Evolutionary conservation across 2,113 vertebrate species (phyloP), one percentile per base, ranked within the genome.

Genomic region (Siphamia tubifer): DNA sequence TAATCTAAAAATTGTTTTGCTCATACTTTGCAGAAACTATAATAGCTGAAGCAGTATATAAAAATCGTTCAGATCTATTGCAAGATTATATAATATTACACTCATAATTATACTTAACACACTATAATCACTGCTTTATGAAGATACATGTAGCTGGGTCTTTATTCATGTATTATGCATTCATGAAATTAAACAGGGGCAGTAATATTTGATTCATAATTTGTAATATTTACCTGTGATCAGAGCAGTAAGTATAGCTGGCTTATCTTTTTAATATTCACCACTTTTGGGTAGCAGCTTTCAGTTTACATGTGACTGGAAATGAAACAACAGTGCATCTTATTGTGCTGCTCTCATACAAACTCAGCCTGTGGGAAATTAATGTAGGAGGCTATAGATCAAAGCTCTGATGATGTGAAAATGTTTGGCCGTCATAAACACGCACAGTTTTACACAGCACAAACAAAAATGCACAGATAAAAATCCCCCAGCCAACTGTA

Each of bases 371-470:
- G 87, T 87, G 86, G 77, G 80, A 85, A 80, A 69, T 43, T 25
- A 21, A 42, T 19, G 87, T 83, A 74, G 81, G 86, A 88, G 88
- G 86, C 42, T 23, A 23, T 23, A 68, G 77, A 85, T 84, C 76
- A 89, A 88, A 81, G 81, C 62, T 70, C 13, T 55, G 88, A 80
- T 65, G 77, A 47, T 52, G 61, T 83, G 43, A 70, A 72, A 82
- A 76, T 74, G 47, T 56, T 87, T 70, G 74, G 44, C 55, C 58
- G 40, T 24, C 56, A 17, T 38, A 58, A 64, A 68, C 44, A 77
- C 27, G 64, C 42, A 66, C 78, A 43, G 42, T 2, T 13, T 17
- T 45, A 74, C 70, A 65, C 17, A 64, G 16, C 75, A 24, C 63
- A 65, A 53, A 74, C 58, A 76, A 35, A 68, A 79, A 77, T 68